Conservation (phyloP, 2,888 invertebrate genomes). For the Rugalucina vietnamica region DNA sequence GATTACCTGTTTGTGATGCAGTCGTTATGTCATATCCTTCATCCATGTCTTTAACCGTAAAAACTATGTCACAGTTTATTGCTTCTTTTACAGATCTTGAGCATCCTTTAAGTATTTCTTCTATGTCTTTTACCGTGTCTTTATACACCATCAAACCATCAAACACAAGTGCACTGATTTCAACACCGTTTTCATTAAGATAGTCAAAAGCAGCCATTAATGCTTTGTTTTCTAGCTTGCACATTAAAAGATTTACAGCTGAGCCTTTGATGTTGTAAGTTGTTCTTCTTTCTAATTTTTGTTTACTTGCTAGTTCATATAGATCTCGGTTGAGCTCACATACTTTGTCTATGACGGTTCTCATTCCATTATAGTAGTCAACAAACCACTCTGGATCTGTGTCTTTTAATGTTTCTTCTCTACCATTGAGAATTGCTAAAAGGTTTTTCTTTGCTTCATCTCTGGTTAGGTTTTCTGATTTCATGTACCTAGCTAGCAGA, state of each 20-base stretch:
- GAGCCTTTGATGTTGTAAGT: conserved; percentile 23
- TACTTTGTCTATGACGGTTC: conserved; percentile 17
- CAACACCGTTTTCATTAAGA: background rate
- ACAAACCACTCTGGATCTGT: conserved; percentile 5
- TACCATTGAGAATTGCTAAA: conserved; percentile 22
- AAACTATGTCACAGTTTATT: conserved; percentile 14
- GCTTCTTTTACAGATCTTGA: background rate
- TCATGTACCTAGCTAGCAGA: background rate
- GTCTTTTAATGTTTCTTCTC: background rate
- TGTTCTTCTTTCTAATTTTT: too few species aligned
- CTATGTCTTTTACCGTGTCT: background rate
- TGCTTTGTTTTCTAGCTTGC: too few species aligned
- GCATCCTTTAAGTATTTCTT: background rate
- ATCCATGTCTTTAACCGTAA: conserved; percentile 1
- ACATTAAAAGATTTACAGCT: conserved; percentile 15
- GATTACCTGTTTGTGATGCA: too few species aligned
- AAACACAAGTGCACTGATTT: conserved; percentile 6
- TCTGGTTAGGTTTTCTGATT: background rate
- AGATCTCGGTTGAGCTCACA: conserved; percentile 15
- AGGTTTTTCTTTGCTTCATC: conserved; percentile 19
- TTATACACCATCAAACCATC: background rate
- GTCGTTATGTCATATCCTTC: background rate
- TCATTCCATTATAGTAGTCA: conserved; percentile 15
- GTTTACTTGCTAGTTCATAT: too few species aligned
- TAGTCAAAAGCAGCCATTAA: too few species aligned